Conservation (phyloP, 2,797 vertebrate species). For the Synanceia verrucosa region DNA sequence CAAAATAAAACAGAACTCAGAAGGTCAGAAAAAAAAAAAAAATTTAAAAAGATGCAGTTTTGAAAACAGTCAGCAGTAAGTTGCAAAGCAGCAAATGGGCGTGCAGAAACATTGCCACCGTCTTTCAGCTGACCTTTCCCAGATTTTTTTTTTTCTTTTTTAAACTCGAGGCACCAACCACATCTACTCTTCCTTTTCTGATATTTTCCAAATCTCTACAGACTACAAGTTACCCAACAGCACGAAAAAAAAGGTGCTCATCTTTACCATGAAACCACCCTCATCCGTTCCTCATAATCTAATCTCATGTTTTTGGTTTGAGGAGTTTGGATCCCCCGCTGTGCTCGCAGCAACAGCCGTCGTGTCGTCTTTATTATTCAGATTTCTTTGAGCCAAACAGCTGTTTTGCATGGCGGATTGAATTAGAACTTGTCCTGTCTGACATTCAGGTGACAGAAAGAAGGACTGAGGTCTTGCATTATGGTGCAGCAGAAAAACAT, state of each 20-base stretch:
- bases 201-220: constrained; percentile 26
- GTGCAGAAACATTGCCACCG: background rate
- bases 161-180: background rate
- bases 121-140: constrained; percentile 38
- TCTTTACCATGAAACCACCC: constrained; percentile 50
- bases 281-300: constrained; percentile 64
- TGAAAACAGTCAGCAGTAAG: background rate
- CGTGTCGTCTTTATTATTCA: constrained; percentile 78
- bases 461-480: constrained; percentile 34
- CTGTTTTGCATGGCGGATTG: constrained; percentile 79
- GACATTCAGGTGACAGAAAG: constrained; percentile 61
- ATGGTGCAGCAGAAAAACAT: background rate
- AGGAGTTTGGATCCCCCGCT: constrained; percentile 64
- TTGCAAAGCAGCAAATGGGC: background rate
- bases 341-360: constrained; percentile 68
- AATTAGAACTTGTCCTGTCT: constrained; percentile 67
- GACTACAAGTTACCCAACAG: constrained; percentile 19
- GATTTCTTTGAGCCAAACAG: constrained; percentile 78
- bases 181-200: background rate
- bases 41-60: background rate
- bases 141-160: constrained; percentile 1
- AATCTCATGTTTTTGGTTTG: constrained; percentile 73
- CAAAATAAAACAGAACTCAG: background rate
- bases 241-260: constrained; percentile 31
- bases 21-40: background rate